Conservation (phyloP, 2,888 invertebrate species). For the Coelopa pilipes region DNA sequence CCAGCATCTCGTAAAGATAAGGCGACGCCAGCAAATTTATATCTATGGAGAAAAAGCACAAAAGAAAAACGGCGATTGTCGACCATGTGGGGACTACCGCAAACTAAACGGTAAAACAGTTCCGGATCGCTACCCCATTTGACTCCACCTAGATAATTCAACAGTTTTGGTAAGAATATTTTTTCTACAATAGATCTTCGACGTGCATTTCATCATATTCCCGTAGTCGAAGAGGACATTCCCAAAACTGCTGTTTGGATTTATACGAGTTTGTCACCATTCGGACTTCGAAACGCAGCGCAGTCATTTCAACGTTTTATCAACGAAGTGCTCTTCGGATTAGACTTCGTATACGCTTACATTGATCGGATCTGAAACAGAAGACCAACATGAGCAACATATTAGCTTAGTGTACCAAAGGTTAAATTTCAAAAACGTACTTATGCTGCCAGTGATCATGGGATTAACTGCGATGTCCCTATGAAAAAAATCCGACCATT, state of each 20-base stretch:
- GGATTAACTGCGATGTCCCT: too few species aligned
- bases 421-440: neutral
- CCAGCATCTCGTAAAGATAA: neutral
- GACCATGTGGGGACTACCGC: conserved; percentile 25
- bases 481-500: too few species aligned
- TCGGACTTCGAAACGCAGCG: conserved; percentile 33
- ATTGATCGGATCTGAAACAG: conserved; percentile 16
- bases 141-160: conserved; percentile 21
- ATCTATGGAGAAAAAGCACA: neutral
- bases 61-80: conserved; percentile 18
- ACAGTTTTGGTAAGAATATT: conserved; percentile 2
- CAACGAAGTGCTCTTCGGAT: conserved; percentile 21
- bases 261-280: conserved; percentile 29
- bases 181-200: conserved; percentile 36
- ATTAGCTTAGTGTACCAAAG: neutral
- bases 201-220: conserved; percentile 37
- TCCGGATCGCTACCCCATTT: conserved; percentile 27
- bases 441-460: too few species aligned
- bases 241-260: conserved; percentile 34
- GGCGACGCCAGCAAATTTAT: neutral
- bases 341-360: conserved; percentile 31
- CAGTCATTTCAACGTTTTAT: conserved; percentile 37
- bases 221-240: conserved; percentile 33
- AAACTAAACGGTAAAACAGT: neutral
- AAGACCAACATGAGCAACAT: conserved; percentile 16